Conservation (phyloP, 92 coral and sea anemone species). For the Anthopleura xanthogrammica region DNA sequence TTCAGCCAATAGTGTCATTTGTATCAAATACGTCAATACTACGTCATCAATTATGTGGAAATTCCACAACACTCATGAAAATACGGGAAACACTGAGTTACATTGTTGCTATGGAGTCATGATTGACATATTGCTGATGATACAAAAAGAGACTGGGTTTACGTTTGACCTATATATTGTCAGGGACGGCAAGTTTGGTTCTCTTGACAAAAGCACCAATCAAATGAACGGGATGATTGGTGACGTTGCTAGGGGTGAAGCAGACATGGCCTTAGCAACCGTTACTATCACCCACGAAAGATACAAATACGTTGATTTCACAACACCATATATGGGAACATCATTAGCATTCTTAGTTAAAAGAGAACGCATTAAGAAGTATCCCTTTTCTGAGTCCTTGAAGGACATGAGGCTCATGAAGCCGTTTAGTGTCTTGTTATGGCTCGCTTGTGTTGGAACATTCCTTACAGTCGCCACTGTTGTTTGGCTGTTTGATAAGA, state of each 20-base stretch:
- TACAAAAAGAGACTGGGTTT: conserved; percentile 58
- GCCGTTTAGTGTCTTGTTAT: conserved; percentile 67
- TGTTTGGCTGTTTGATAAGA: conserved; percentile 71
- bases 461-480: conserved; percentile 50
- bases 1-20: conserved; percentile 56
- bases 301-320: conserved; percentile 69
- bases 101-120: conserved; percentile 73
- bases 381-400: conserved; percentile 57
- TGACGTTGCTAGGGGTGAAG: conserved; percentile 75
- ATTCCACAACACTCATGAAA: background rate
- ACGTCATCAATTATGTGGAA: background rate
- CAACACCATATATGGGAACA: conserved; percentile 77
- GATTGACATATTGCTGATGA: conserved; percentile 63
- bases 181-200: conserved; percentile 83
- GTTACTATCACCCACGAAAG: conserved; percentile 82
- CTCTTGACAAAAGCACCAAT: conserved; percentile 55
- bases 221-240: conserved; percentile 93
- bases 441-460: conserved; percentile 70
- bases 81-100: conserved; percentile 12
- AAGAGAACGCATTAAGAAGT: conserved; percentile 38
- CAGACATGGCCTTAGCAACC: conserved; percentile 85
- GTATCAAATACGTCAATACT: conserved; percentile 42
- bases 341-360: conserved; percentile 67
- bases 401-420: conserved; percentile 76
- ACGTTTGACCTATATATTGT: conserved; percentile 76